These are phyloP conservation scores for Neogobius melanostomus DNA, from an alignment of 2,113 vertebrate genomes.

Conservation along the genomic window DNA sequence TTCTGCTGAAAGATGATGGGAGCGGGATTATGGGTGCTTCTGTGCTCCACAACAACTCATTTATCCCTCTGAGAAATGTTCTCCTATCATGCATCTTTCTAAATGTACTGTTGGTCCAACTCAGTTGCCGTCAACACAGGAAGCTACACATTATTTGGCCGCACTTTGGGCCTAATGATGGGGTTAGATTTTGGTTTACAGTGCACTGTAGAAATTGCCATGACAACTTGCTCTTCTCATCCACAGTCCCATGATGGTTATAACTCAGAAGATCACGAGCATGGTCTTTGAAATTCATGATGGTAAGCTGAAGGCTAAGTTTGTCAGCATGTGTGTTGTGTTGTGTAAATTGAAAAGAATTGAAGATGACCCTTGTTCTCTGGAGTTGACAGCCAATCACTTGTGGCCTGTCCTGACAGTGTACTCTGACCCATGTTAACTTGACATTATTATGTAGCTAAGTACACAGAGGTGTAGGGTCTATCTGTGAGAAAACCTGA, in stretches of 20 bases:
- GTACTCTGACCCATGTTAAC: slow-evolving; percentile 37
- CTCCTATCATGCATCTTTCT: too few relatives aligned
- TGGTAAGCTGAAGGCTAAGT: slow-evolving; percentile 77
- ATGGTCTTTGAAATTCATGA: slow-evolving; percentile 96
- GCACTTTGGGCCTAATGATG: neutral
- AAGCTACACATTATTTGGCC: too few relatives aligned
- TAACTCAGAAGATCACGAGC: slow-evolving; percentile 99
- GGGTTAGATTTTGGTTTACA: neutral
- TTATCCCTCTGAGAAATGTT: too few relatives aligned
- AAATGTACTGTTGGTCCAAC: too few relatives aligned
- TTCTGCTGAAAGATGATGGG: too few relatives aligned
- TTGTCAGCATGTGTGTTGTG: neutral
- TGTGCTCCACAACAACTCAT: too few relatives aligned
- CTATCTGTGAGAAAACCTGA: neutral
- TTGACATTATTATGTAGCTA: slow-evolving; percentile 47
- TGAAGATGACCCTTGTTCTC: slow-evolving; percentile 35
- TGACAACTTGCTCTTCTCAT: slow-evolving; percentile 25
- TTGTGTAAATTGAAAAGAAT: slow-evolving; percentile 16
- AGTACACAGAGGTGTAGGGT: slow-evolving; percentile 1
- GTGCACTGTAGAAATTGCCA: neutral
- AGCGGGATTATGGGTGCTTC: too few relatives aligned
- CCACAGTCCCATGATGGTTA: slow-evolving; percentile 97
- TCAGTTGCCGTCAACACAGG: too few relatives aligned
- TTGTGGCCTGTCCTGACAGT: slow-evolving; percentile 21
- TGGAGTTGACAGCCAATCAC: slow-evolving; percentile 22